Base-by-base conservation (phyloP, 2,888 invertebrate species). In the Mimumesa dahlbomi region DNA sequence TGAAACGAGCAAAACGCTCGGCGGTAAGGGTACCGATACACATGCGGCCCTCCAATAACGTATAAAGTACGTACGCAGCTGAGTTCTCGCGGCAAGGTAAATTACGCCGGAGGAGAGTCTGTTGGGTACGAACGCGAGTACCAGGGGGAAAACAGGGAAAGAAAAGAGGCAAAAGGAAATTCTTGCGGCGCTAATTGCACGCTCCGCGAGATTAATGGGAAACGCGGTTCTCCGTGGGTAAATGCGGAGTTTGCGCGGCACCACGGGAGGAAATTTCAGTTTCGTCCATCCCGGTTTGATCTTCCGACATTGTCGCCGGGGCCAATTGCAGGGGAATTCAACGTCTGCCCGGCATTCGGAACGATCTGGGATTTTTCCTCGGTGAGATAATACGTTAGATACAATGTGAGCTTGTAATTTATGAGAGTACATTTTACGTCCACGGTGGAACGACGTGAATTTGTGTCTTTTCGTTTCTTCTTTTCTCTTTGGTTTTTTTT, bases 151-250 rank as follows among this genome's bases (percentile, higher is more conserved):
- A 14, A 31, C 9, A 11, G 25, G 11, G 4, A n/a, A 25, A 1
- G 6, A 14, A 36, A 16, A 42, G 36, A 2, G 18, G 22, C 31
- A 29, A 19, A 9, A 19, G 19, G 31, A 14, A 43, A 11, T 21
- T 38, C 19, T 40, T 29, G 46, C n/a, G 18, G n/a, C 42, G 52
- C 42, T 68, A 69, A 71, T 71, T 71, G 63, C 57, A 19, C 53
- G 31, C 31, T 21, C 36, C 6, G 63, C 48, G 38, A 57, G 63
- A 71, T 70, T 49, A 31, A 62, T 57, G 52, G 36, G 7, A 0
- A 7, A 0, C 31, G 34, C 29, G 6, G 2, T 7, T 6, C 18
- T 3, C 6, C 43, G 13, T 1, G 31, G 45, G 50, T 34, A 45
- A 54, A 50, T 29, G 38, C 22, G 50, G 45, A 25, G 42, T 13